Percentiles rank a stretch among this genome's conserved stretches.
These are phyloP conservation scores for Zaprionus ghesquierei DNA, from an alignment of 1,140 invertebrate genomes.

Conservation along the genomic window DNA sequence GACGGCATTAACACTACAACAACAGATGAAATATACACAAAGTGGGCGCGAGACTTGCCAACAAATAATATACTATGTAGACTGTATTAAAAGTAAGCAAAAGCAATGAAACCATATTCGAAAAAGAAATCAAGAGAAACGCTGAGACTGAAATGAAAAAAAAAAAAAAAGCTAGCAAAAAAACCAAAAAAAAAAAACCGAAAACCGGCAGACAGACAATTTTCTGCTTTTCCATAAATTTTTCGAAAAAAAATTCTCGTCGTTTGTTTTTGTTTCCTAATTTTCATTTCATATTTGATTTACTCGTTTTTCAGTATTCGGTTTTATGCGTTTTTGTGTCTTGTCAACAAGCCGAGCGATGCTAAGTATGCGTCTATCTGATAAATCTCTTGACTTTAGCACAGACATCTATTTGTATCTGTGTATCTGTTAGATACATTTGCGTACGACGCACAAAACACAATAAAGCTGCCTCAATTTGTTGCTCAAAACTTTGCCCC, in stretches of 20 bases:
- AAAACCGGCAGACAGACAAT: constrained; percentile 44
- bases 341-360: not conserved
- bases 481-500: not conserved
- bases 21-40: constrained; percentile 36
- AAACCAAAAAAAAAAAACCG: constrained; percentile 23
- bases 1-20: constrained; percentile 17
- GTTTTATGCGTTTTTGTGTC: constrained; percentile 3
- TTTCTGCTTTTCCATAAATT: constrained; percentile 18
- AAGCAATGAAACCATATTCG: constrained; percentile 20
- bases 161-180: constrained; percentile 19
- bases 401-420: not conserved
- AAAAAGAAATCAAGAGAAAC: constrained; percentile 20
- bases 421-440: not conserved
- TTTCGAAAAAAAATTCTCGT: constrained; percentile 2
- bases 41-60: constrained; percentile 42
- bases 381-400: not conserved
- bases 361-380: not conserved
- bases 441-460: constrained; percentile 5
- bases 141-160: constrained; percentile 20
- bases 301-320: constrained; percentile 44
- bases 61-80: constrained; percentile 29
- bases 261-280: constrained; percentile 42
- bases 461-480: constrained; percentile 16
- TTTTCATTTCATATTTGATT: constrained; percentile 54
- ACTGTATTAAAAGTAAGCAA: not conserved